Base-by-base conservation (phyloP, 2,113 vertebrate genomes). In the Salvator merianae region DNA sequence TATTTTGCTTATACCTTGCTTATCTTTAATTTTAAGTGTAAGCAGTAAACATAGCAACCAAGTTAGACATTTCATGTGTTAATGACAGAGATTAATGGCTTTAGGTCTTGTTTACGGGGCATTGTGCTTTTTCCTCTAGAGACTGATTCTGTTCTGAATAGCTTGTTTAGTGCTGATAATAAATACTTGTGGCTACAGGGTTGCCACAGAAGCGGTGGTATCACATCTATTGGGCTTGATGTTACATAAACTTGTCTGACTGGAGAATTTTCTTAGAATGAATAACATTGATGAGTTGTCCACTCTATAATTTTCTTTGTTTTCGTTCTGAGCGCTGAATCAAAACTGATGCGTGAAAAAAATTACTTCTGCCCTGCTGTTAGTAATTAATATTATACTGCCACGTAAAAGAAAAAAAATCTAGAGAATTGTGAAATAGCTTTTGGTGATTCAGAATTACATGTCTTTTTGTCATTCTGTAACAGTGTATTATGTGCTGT, bases 51-150 rank as follows among this genome's bases (percentile, higher is more conserved):
- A 10, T 30, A 70, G 68, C 68, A 89, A 83, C 79, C 13, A n/a
- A 20, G 30, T 69, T 84, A 55, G 10, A 34, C 20, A 70, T n/a
- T 71, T 66, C 70, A 86, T 87, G 20, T 28, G n/a, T 79, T 84
- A 85, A 83, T 85, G 78, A 82, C 77, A 50, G 43, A 83, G 79
- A 87, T 89, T 88, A 88, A 85, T 85, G 82, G 69, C 79, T 84
- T 47, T 2, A 3, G 84, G 53, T 22, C 30, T 90, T 85, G 77
- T 81, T 81, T 79, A 75, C 13, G 59, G 84, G 83, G 70, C 73
- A 4, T 0, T 62, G 81, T 86, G 81, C 85, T 71, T 53, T 5
- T 47, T 82, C 0, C 89, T 83, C 85, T 77, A 0, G 65, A 82
- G 79, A 32, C 43, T 79, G 74, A 0, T 0, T 79, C 87, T 76